Evolutionary conservation across 1,140 invertebrate species (phyloP), one percentile per base, ranked within the genome.

Genomic region (Listronotus bonariensis): DNA sequence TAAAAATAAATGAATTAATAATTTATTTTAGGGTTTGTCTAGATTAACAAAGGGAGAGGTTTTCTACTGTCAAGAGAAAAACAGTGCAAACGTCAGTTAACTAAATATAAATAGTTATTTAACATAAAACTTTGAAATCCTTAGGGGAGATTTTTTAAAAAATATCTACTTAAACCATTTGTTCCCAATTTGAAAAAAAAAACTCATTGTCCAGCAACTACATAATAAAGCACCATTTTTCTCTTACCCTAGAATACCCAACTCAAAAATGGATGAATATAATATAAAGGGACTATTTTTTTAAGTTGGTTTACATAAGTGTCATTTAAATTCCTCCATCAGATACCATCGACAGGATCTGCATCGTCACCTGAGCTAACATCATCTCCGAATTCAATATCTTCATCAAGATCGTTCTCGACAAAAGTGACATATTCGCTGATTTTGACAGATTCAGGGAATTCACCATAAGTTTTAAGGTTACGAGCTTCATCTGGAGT

Each of bases 401-500:
- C 93, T 80, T 95, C 93, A 82, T 96, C 93, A 74, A 94, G 88
- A 70, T 92, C 93, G 81, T 95, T 93, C 76, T 95, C 93, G 65
- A 95, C 92, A 80, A 96, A 96, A 58, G 92, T 94, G 71, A 94
- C 92, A 67, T 91, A 95, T 72, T 96, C 94, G 77, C 95, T 96
- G 84, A 97, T 95, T 79, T 93, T 92, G 72, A 95, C 92, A 76
- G 93, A 95, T 86, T 99, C 97, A 68, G 97, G 97, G 80, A 99
- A 93, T 86, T 99, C 96, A 75, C 97, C 97, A 77, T 99, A 98
- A 20, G 96, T 95, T 83, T 99, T 99, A 73, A 99, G 85, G 86
- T 99, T 98, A 77, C 97, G 88, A 42, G 97, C 97, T 84, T 99
- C 97, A 81, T 99, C 97, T 32, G 97, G 91, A 67, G 97, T 99